Percentiles rank a stretch among this genome's conserved stretches.
phyloP scores from a whole-genome alignment of 2,113 vertebrate species.

The Hassar affinis region DNA sequence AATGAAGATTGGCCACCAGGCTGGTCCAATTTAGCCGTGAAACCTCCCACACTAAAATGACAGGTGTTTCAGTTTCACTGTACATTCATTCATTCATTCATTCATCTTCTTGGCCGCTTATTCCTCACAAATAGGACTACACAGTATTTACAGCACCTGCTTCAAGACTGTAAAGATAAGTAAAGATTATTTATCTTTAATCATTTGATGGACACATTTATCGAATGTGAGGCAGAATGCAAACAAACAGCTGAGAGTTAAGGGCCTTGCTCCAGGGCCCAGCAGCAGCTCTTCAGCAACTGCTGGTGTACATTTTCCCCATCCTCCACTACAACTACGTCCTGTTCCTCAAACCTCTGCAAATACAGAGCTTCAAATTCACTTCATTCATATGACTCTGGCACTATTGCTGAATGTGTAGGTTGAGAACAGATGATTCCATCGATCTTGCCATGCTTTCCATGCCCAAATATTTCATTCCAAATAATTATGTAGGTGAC shows the following conservation, averaged over 20 bases:
- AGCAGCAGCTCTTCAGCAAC: background rate
- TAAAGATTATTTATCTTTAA: no score
- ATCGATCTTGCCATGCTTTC: background rate
- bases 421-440: background rate
- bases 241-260: no score
- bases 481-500: conserved; percentile 44
- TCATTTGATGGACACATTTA: background rate
- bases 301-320: background rate
- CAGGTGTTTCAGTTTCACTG: no score
- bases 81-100: no score
- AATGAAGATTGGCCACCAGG: no score
- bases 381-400: background rate
- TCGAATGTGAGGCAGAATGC: background rate
- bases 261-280: background rate
- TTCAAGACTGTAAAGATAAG: no score
- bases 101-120: no score
- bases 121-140: no score
- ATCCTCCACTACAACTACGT: background rate
- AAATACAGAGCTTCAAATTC: background rate
- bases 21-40: no score
- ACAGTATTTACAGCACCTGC: no score
- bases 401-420: background rate
- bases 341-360: background rate
- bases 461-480: conserved; percentile 17
- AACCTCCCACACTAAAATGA: no score